Evolutionary conservation across 2,113 vertebrate species (phyloP).

Genomic region (Pseudopodoces humilis): DNA sequence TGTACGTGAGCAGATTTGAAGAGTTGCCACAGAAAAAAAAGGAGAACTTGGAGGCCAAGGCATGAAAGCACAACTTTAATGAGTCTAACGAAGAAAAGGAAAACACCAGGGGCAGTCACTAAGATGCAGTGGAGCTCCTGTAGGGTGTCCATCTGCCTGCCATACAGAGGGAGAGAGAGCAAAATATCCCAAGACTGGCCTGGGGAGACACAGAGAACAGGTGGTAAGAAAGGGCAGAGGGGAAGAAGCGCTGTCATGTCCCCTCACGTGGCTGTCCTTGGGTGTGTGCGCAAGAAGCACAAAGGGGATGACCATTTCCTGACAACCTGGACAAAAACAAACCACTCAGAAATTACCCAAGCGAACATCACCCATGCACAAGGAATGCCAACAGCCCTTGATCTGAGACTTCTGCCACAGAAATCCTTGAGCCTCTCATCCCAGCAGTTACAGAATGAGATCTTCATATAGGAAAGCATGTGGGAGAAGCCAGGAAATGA

Average conservation of each 20-base stretch:
- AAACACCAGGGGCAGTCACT: not conserved
- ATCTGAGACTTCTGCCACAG: not conserved
- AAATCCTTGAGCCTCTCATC: not conserved
- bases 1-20: not conserved
- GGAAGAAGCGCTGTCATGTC: not conserved
- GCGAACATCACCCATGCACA: not conserved
- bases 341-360: not conserved
- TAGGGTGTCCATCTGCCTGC: not conserved
- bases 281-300: not conserved
- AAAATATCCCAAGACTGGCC: not conserved
- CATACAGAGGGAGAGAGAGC: not conserved
- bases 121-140: not conserved
- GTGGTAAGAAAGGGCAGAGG: not conserved
- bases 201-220: not conserved
- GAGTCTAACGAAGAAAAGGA: not conserved
- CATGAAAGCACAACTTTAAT: not conserved
- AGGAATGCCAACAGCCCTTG: not conserved
- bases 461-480: not conserved
- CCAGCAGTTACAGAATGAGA: not conserved
- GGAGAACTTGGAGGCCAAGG: not conserved
- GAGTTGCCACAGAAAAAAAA: not conserved
- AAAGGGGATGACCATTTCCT: fast-evolving
- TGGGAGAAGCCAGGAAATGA: not conserved
- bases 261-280: not conserved
- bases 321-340: not conserved